Percentiles rank a stretch among this genome's conserved stretches.
Conservation (phyloP, 2,797 vertebrate species). For the Buceros bicornis region DNA sequence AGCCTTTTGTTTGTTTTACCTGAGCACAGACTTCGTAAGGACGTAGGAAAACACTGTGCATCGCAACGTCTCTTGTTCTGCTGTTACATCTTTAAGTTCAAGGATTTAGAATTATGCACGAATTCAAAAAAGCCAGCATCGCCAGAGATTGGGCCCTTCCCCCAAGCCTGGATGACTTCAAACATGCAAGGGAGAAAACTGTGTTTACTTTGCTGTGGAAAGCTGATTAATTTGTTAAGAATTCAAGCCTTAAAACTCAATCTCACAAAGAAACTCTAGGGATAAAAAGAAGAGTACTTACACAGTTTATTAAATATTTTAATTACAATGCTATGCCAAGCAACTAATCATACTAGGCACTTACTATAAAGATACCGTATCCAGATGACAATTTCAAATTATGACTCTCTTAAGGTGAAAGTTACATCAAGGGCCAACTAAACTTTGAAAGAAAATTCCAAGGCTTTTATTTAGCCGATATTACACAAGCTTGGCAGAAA, state of each 20-base stretch:
- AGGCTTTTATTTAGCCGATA: background rate
- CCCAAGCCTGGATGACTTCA: background rate
- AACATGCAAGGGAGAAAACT: conserved; percentile 27
- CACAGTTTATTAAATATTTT: conserved; percentile 19
- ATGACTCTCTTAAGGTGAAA: background rate
- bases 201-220: conserved; percentile 42
- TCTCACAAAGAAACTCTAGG: background rate
- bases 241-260: conserved; percentile 32
- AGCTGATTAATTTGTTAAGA: conserved; percentile 63
- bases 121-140: background rate
- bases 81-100: background rate
- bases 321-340: background rate
- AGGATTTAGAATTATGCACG: background rate
- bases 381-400: background rate
- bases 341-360: conserved; percentile 4
- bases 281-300: background rate
- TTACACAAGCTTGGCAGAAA: background rate
- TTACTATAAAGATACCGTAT: conserved; percentile 17
- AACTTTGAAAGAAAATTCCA: background rate
- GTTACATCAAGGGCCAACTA: background rate
- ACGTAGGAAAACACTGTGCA: background rate
- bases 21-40: background rate
- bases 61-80: background rate
- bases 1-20: background rate
- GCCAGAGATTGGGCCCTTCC: background rate